Percentiles rank a stretch among this genome's conserved stretches.
phyloP scores from a whole-genome alignment of 2,113 vertebrate genomes.

The Gallinago paraguaiae region DNA sequence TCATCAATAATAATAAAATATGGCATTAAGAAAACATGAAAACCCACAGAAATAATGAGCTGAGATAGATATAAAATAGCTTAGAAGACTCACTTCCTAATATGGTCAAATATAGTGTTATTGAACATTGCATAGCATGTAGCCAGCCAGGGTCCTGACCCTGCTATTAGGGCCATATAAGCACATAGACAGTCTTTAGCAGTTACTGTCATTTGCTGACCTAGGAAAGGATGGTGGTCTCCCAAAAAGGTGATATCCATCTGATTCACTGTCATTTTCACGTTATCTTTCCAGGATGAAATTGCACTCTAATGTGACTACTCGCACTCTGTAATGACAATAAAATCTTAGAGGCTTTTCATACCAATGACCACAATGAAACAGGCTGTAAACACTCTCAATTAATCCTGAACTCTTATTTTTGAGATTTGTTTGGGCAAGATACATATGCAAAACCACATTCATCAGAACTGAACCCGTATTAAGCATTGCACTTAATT shows the following conservation, averaged over 20 bases:
- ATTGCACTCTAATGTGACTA: background rate
- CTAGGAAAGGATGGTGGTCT: background rate
- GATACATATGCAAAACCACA: accelerated
- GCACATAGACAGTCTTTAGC: background rate
- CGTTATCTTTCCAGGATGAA: background rate
- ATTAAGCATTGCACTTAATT: background rate
- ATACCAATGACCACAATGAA: background rate
- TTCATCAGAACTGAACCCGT: background rate
- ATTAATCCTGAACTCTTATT: background rate
- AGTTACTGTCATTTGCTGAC: background rate
- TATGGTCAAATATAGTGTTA: background rate
- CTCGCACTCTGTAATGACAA: background rate
- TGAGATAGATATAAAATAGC: background rate
- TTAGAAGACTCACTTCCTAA: background rate
- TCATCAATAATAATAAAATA: background rate
- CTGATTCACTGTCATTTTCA: background rate
- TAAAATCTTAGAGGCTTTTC: background rate
- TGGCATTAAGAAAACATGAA: background rate
- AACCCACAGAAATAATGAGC: background rate
- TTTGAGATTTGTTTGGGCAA: background rate
- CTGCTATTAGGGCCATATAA: background rate
- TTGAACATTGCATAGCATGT: background rate
- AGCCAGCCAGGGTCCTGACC: background rate
- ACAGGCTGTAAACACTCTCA: background rate
- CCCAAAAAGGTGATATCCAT: background rate